A percentile compares a stretch with the other conserved stretches of the same genome.
phyloP scores from a whole-genome alignment of 2,113 vertebrate genomes.

The Gallinago jamesoni region DNA sequence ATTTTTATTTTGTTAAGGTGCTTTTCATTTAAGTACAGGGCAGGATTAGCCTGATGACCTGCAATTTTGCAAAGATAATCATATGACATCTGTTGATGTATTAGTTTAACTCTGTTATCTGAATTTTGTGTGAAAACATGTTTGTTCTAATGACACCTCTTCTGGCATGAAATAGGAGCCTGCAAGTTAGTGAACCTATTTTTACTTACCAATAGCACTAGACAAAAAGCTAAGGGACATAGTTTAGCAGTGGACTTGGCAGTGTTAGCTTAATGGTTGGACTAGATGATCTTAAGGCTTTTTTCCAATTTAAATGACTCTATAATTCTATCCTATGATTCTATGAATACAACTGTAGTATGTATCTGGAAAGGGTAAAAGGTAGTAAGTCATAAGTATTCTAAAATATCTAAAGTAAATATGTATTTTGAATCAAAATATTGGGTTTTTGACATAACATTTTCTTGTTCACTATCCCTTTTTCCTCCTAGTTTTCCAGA shows the following conservation, averaged over 20 bases:
- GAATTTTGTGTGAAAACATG: neutral
- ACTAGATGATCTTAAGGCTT: fast-evolving
- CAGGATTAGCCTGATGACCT: neutral
- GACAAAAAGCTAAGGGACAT: neutral
- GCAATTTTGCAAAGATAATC: neutral
- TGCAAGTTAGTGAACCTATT: neutral
- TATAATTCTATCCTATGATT: neutral
- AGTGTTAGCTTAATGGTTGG: fast-evolving
- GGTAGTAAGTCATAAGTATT: neutral
- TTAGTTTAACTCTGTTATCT: neutral
- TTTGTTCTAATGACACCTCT: neutral
- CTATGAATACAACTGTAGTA: neutral
- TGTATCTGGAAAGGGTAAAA: neutral
- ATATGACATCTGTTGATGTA: neutral
- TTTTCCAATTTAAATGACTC: neutral
- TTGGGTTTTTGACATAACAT: neutral
- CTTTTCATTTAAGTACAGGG: neutral
- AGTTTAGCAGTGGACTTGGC: neutral
- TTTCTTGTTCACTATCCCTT: neutral
- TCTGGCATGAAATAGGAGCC: neutral
- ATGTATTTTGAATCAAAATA: neutral
- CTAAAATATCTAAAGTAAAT: too few relatives aligned
- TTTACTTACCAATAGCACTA: neutral
- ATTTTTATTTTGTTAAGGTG: neutral
- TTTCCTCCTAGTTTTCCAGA: neutral